These are phyloP conservation scores for Barnardius zonarius DNA, from an alignment of 2,113 vertebrate species.

Conservation along the genomic window DNA sequence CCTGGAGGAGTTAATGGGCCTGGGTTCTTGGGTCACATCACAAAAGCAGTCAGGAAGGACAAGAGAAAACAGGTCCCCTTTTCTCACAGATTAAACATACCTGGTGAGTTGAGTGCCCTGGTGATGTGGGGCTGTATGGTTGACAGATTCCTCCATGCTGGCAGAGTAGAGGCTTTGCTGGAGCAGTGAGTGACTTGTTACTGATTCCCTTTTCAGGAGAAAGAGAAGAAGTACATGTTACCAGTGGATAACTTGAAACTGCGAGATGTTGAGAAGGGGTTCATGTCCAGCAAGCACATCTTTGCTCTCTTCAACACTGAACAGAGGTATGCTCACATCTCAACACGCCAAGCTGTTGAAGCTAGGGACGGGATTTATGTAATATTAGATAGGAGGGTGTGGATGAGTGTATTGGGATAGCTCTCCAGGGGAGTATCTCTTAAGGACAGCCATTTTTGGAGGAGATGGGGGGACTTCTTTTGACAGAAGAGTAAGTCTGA, in stretches of 20 bases:
- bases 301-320: slow-evolving; percentile 99
- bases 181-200: neutral
- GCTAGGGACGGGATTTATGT: neutral
- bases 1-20: neutral
- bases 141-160: neutral
- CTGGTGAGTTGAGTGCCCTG: neutral
- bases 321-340: slow-evolving; percentile 81
- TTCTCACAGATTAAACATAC: neutral
- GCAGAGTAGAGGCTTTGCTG: neutral
- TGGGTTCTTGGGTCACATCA: neutral
- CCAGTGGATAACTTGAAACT: slow-evolving; percentile 96
- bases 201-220: slow-evolving; percentile 79
- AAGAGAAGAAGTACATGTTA: slow-evolving; percentile 98
- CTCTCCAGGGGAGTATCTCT: neutral
- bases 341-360: neutral
- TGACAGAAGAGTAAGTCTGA: neutral
- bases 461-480: neutral
- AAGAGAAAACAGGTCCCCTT: neutral
- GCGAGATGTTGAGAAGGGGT: slow-evolving; percentile 94
- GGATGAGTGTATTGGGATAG: neutral
- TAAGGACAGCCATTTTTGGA: neutral
- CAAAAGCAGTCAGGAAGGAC: neutral
- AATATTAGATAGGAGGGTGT: neutral
- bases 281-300: slow-evolving; percentile 99
- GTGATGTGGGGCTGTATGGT: neutral